These are phyloP conservation scores for Glossosoma conforme DNA, from an alignment of 1,140 invertebrate genomes.

Conservation along the genomic window DNA sequence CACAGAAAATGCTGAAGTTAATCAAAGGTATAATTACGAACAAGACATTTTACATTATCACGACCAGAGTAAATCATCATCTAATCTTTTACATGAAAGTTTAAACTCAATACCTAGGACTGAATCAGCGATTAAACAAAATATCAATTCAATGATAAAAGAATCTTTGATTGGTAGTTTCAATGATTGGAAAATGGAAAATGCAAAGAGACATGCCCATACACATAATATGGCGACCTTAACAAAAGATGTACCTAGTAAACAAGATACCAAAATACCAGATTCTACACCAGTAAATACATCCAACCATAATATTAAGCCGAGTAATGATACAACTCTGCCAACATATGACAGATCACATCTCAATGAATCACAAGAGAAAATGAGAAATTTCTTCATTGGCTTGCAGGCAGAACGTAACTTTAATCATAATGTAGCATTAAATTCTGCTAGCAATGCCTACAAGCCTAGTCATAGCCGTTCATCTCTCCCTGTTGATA, in stretches of 20 bases:
- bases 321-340: too few relatives aligned
- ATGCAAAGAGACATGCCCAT: constrained; percentile 10
- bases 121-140: too few relatives aligned
- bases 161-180: constrained; percentile 4
- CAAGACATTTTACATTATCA: too few relatives aligned
- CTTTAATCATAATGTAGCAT: constrained; percentile 5
- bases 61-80: not conserved
- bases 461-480: constrained; percentile 37
- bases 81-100: constrained; percentile 3
- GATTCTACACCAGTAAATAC: too few relatives aligned
- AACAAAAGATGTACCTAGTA: constrained; percentile 7
- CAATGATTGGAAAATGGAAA: constrained; percentile 23
- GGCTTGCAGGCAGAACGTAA: constrained; percentile 12
- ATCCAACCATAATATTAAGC: too few relatives aligned
- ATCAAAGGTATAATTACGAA: constrained; percentile 12
- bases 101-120: constrained; percentile 4
- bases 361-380: too few relatives aligned
- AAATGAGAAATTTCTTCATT: too few relatives aligned
- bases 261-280: too few relatives aligned
- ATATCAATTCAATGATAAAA: too few relatives aligned
- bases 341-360: too few relatives aligned
- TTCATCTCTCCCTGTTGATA: constrained; percentile 39
- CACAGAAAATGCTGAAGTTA: constrained; percentile 11
- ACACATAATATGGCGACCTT: constrained; percentile 1
- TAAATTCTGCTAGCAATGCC: constrained; percentile 10